Conservation (phyloP, 2,113 vertebrate species). For the Hassar affinis region DNA sequence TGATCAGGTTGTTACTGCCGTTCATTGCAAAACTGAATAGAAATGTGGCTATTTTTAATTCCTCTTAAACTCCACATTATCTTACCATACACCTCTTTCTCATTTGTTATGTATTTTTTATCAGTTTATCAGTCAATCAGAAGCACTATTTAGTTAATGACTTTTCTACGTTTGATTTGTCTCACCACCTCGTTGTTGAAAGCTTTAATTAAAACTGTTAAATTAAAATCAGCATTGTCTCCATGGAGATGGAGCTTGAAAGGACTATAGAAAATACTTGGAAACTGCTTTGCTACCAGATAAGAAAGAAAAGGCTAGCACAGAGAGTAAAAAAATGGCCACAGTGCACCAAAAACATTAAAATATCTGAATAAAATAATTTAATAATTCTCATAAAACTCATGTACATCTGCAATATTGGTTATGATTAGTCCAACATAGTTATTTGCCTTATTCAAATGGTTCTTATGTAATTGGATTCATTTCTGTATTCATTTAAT, state of each 20-base stretch:
- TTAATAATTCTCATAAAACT: background rate
- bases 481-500: no score
- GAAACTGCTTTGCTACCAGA: slow-evolving; percentile 32
- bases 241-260: slow-evolving; percentile 43
- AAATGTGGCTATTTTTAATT: background rate
- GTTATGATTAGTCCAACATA: background rate
- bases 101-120: background rate
- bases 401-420: background rate
- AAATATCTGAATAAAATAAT: background rate
- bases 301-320: background rate
- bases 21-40: background rate
- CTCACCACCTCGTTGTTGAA: slow-evolving; percentile 19
- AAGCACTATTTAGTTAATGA: slow-evolving; percentile 17
- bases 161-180: slow-evolving; percentile 42
- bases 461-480: background rate
- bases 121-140: slow-evolving; percentile 17
- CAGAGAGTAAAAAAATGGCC: background rate
- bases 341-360: background rate
- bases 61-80: background rate
- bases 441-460: background rate
- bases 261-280: slow-evolving; percentile 32
- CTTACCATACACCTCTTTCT: background rate
- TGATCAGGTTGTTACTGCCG: background rate
- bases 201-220: slow-evolving; percentile 38
- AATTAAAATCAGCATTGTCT: slow-evolving; percentile 15